Evolutionary conservation across 92 coral and sea anemone genomes (phyloP), one percentile per base, ranked within the genome.

Genomic region (Meandrina meandrites): DNA sequence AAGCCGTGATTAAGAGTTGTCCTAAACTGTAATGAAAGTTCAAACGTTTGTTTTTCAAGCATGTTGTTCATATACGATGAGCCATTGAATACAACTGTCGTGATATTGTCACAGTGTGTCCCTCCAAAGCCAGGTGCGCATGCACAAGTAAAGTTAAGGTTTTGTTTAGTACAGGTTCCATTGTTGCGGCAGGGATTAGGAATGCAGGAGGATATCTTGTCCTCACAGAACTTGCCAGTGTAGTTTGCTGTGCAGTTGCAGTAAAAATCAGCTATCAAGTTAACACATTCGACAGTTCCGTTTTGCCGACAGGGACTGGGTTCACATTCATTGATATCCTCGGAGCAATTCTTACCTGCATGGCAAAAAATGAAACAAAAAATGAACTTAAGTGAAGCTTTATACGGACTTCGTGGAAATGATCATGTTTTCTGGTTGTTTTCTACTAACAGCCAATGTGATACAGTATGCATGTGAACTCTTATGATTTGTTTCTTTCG

Each of bases 91-190:
- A 98, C 93, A 30, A 97, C 68, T 19, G 98, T 95, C 9, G 99
- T 97, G 67, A 88, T 86, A 58, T 97, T 91, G 83, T 87, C 90
- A 76, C 99, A 97, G 57, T 47, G 91, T 62, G 78, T 15, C 47
- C 99, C 99, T 62, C 95, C 94, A 79, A 90, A 97, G 34, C 99
- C 99, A 47, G 93, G 90, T 13, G 80, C 86, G 56, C 99, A 96
- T 8, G 76, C 54, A 89, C 99, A 96, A 4, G 98, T 95, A 88
- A 81, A 95, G 88, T 95, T 95, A 90, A 81, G 83, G 86, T 86
- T 92, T 24, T 83, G 76, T 30, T 70, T 91, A 30, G 4, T 51
- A 86, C 99, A 96, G 14, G 92, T 83, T 28, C 94, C 99, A 69
- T 91, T 91, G 75, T 96, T 96, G 5, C 82, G 85, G 84, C 99